phyloP scores from a whole-genome alignment of 2,113 vertebrate species.

The Rana temporaria region DNA sequence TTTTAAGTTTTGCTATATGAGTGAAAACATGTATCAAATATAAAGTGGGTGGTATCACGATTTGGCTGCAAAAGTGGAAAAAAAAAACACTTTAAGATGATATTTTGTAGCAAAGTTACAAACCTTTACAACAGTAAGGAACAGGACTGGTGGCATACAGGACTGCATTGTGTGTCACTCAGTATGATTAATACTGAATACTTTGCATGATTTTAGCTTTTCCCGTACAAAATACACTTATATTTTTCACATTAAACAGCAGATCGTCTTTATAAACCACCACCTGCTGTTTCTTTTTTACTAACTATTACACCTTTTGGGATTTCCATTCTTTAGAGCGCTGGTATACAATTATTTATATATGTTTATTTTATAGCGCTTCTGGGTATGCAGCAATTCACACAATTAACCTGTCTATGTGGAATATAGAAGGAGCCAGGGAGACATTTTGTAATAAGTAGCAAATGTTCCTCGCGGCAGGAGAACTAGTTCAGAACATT shows the following conservation, averaged over 20 bases:
- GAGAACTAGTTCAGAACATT: not conserved
- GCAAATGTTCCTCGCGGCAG: not conserved
- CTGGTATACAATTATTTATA: not conserved
- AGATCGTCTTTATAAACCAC: not conserved
- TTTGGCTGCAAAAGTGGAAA: too few relatives aligned
- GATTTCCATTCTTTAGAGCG: not conserved
- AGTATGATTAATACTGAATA: not conserved
- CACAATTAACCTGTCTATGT: conserved; percentile 29
- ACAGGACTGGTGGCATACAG: not conserved
- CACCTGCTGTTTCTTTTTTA: not conserved
- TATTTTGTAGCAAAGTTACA: too few relatives aligned
- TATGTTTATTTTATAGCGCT: not conserved
- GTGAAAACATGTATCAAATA: too few relatives aligned
- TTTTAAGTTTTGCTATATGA: too few relatives aligned
- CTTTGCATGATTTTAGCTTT: not conserved
- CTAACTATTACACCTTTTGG: not conserved
- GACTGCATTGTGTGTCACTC: not conserved
- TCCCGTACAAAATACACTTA: not conserved
- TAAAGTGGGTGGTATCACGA: too few relatives aligned
- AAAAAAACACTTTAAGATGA: too few relatives aligned
- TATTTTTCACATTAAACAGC: not conserved
- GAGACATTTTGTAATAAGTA: not conserved
- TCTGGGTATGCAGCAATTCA: conserved; percentile 1
- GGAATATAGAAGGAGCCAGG: not conserved
- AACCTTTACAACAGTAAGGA: too few relatives aligned